phyloP scores from a whole-genome alignment of 2,113 vertebrate species.

The Gymnogyps californianus region DNA sequence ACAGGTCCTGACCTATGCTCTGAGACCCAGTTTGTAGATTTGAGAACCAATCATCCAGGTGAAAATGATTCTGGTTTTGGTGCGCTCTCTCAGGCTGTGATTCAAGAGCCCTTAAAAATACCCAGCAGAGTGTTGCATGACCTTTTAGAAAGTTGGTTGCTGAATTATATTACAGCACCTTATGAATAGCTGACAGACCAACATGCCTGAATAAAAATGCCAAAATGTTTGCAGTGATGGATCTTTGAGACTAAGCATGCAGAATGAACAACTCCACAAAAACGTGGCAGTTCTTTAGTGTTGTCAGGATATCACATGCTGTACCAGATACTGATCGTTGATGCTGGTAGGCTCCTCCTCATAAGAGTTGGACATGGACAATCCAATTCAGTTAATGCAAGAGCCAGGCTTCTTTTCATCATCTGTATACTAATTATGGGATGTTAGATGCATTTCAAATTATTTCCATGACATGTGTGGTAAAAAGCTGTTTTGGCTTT shows the following conservation, averaged over 20 bases:
- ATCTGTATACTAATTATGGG: neutral
- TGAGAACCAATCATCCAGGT: neutral
- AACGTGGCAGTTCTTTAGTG: neutral
- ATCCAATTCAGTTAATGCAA: accelerated
- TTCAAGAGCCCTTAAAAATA: neutral
- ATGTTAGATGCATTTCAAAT: neutral
- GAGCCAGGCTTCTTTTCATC: neutral
- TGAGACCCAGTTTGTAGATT: neutral
- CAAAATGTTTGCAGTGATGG: neutral
- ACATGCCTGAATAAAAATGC: neutral
- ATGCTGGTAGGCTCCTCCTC: neutral
- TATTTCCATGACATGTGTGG: neutral
- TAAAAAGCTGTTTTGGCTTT: neutral
- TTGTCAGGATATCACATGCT: neutral
- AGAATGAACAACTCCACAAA: neutral
- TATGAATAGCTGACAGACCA: neutral
- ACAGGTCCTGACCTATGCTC: neutral
- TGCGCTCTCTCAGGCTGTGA: neutral
- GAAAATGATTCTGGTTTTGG: neutral
- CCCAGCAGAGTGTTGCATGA: neutral
- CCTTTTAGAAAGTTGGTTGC: neutral
- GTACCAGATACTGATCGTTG: neutral
- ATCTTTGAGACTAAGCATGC: neutral
- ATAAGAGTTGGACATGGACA: neutral
- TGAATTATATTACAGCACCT: neutral